These are phyloP conservation scores for Araneus ventricosus DNA, from an alignment of 1,140 invertebrate species.

Conservation along the genomic window DNA sequence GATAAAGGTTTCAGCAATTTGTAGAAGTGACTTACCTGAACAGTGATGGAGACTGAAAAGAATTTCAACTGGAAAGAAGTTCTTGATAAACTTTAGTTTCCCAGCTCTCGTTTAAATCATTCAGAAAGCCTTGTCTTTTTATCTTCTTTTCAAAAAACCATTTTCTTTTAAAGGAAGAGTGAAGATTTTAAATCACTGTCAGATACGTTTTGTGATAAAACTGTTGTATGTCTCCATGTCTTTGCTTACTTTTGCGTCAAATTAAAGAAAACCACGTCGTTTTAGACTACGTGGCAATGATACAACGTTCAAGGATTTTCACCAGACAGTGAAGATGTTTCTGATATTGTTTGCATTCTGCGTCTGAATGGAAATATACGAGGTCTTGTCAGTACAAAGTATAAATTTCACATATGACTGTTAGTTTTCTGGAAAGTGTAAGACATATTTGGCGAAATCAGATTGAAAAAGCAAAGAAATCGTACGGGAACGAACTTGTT, in stretches of 20 bases:
- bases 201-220: not conserved
- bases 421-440: not conserved
- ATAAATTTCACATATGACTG: not conserved
- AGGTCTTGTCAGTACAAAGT: not conserved
- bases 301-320: not conserved
- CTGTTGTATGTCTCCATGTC: not conserved
- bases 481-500: too few relatives aligned
- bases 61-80: not conserved
- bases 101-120: not conserved
- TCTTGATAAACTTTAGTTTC: not conserved
- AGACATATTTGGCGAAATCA: too few relatives aligned
- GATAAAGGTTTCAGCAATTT: too few relatives aligned
- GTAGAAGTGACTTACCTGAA: too few relatives aligned
- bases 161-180: not conserved
- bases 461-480: too few relatives aligned
- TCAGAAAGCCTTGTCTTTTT: not conserved
- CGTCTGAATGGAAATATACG: not conserved
- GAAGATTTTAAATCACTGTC: conserved; percentile 15
- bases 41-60: not conserved
- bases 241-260: not conserved
- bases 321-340: not conserved
- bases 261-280: not conserved
- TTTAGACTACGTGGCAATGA: not conserved
- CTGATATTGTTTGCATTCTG: not conserved
- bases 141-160: not conserved